Percentiles rank a stretch among this genome's conserved stretches.
Conservation (phyloP, 2,113 vertebrate species). For the Urocitellus parryii region DNA sequence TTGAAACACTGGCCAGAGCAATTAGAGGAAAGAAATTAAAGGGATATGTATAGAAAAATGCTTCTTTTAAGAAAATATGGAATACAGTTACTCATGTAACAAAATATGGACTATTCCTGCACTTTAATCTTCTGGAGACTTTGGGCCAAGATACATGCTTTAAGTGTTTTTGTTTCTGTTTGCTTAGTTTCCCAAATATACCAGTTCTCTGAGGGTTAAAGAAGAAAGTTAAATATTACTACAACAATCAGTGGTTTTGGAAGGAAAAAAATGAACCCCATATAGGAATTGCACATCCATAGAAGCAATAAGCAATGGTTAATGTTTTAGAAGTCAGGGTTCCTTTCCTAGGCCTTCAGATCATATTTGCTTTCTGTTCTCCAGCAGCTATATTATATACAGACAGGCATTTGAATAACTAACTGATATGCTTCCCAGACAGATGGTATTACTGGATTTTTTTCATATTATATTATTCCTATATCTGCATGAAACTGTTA, state of each 20-base stretch:
- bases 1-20: too few relatives aligned
- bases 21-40: too few relatives aligned
- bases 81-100: conserved; percentile 85
- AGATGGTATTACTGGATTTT: background rate
- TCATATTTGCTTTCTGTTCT: background rate
- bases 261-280: conserved; percentile 53
- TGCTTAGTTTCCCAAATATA: conserved; percentile 53
- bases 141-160: conserved; percentile 75
- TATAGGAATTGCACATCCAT: background rate
- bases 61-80: conserved; percentile 94
- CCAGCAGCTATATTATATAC: background rate
- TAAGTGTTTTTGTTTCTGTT: conserved; percentile 9
- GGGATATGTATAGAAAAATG: conserved; percentile 77
- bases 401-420: conserved; percentile 29
- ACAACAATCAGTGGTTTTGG: conserved; percentile 70
- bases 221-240: conserved; percentile 67
- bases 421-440: background rate
- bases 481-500: too few relatives aligned
- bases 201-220: conserved; percentile 72
- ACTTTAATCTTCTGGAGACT: conserved; percentile 83
- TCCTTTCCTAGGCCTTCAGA: conserved; percentile 32
- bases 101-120: conserved; percentile 58
- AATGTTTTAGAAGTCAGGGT: background rate
- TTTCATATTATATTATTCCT: too few relatives aligned
- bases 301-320: conserved; percentile 37